A percentile compares a stretch with the other conserved stretches of the same genome.
These are phyloP conservation scores for Chrysolina americana DNA, from an alignment of 2,888 invertebrate genomes.

Conservation along the genomic window DNA sequence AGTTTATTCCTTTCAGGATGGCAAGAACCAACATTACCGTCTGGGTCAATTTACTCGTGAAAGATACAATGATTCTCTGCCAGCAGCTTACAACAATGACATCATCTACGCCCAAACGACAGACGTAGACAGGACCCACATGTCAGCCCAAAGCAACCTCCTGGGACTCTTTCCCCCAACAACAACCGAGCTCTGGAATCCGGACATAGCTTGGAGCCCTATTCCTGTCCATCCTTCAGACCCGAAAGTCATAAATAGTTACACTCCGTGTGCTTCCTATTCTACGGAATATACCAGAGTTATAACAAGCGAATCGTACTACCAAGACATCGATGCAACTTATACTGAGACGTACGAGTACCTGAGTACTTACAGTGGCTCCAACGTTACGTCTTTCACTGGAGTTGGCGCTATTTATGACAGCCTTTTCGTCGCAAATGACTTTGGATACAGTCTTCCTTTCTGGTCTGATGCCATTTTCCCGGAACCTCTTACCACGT, in stretches of 20 bases:
- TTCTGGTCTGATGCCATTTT: constrained; percentile 38
- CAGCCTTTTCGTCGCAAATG: constrained; percentile 36
- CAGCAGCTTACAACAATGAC: constrained; percentile 69
- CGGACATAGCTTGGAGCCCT: constrained; percentile 77
- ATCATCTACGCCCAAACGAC: constrained; percentile 78
- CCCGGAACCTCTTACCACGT: constrained; percentile 39
- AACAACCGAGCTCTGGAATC: constrained; percentile 74
- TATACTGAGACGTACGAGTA: constrained; percentile 71
- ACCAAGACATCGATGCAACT: constrained; percentile 69
- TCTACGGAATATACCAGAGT: constrained; percentile 13
- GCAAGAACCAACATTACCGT: constrained; percentile 80
- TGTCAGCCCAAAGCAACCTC: constrained; percentile 84
- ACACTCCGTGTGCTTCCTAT: constrained; percentile 13
- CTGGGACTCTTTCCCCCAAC: constrained; percentile 80
- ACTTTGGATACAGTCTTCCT: constrained; percentile 31
- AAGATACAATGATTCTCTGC: constrained; percentile 76
- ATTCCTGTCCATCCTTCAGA: constrained; percentile 78
- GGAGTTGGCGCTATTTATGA: constrained; percentile 22
- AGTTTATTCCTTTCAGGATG: constrained; percentile 61
- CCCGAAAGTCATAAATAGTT: constrained; percentile 66
- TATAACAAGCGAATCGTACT: constrained; percentile 40
- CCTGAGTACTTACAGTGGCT: constrained; percentile 28
- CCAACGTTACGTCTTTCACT: constrained; percentile 4
- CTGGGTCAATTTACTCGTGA: constrained; percentile 81
- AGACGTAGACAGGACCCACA: constrained; percentile 87